Percentiles rank a stretch among this genome's conserved stretches.
Evolutionary conservation across 2,888 invertebrate species (phyloP).

Genomic region (Cantharis nigra): DNA sequence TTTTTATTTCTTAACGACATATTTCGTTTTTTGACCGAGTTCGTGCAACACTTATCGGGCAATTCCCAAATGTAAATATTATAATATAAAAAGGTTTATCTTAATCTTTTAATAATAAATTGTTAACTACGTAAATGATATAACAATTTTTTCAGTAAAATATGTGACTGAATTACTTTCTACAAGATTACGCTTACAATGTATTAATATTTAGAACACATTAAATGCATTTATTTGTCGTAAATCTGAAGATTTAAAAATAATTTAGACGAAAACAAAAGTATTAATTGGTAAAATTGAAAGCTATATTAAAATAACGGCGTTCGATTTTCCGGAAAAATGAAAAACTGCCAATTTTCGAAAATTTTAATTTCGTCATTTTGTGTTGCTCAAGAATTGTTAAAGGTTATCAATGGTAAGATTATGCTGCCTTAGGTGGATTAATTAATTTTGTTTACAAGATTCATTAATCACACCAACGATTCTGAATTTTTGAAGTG

Average conservation of each 20-base stretch:
- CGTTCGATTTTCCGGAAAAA: no score
- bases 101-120: not conserved
- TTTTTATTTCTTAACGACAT: not conserved
- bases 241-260: not conserved
- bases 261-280: not conserved
- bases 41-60: not conserved
- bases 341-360: not conserved
- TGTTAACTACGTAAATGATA: not conserved
- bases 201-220: not conserved
- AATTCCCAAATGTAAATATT: not conserved
- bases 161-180: not conserved
- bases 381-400: not conserved
- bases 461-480: not conserved
- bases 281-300: not conserved
- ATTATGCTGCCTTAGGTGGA: not conserved
- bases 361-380: not conserved
- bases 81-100: not conserved
- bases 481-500: not conserved
- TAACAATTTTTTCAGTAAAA: not conserved
- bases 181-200: not conserved
- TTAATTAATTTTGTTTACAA: not conserved
- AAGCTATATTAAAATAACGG: no score
- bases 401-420: not conserved
- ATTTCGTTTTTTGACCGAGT: not conserved
- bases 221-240: not conserved